phyloP scores from a whole-genome alignment of 2,797 vertebrate genomes.

The Enteromius trimaculatus region DNA sequence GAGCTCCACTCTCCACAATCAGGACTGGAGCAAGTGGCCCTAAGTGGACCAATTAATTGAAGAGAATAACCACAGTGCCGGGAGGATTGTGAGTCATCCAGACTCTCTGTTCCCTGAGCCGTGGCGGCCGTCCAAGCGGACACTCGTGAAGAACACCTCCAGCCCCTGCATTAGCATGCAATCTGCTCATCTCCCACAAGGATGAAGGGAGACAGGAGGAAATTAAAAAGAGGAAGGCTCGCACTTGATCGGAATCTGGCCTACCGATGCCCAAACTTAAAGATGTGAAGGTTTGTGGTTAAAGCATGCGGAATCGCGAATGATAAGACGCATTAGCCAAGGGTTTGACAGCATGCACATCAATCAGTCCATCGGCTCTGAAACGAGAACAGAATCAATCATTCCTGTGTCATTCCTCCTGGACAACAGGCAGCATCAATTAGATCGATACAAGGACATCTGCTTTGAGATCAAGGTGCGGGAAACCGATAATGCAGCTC shows the following conservation, averaged over 20 bases:
- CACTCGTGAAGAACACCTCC: constrained; percentile 33
- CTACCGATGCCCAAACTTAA: not conserved
- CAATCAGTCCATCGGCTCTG: constrained; percentile 33
- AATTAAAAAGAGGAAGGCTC: constrained; percentile 11
- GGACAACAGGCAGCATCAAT: constrained; percentile 42
- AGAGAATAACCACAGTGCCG: constrained; percentile 29
- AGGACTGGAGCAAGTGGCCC: constrained; percentile 22
- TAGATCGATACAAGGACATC: constrained; percentile 56
- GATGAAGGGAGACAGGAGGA: constrained; percentile 19
- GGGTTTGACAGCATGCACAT: constrained; percentile 23
- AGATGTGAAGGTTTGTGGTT: not conserved
- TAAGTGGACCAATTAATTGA: constrained; percentile 27
- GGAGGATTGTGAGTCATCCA: constrained; percentile 36
- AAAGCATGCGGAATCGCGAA: not conserved
- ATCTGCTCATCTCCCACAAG: constrained; percentile 40
- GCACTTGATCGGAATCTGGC: not conserved
- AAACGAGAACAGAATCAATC: constrained; percentile 49
- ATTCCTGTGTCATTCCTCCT: constrained; percentile 37
- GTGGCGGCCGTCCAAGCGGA: constrained; percentile 34
- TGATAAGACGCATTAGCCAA: constrained; percentile 12
- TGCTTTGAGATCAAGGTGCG: constrained; percentile 50
- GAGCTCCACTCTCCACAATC: constrained; percentile 18
- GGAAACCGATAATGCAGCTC: constrained; percentile 34
- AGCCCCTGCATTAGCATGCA: constrained; percentile 38
- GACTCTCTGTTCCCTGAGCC: constrained; percentile 36